Evolutionary conservation across 2,888 invertebrate genomes (phyloP).

Genomic region (Anodontia alba): DNA sequence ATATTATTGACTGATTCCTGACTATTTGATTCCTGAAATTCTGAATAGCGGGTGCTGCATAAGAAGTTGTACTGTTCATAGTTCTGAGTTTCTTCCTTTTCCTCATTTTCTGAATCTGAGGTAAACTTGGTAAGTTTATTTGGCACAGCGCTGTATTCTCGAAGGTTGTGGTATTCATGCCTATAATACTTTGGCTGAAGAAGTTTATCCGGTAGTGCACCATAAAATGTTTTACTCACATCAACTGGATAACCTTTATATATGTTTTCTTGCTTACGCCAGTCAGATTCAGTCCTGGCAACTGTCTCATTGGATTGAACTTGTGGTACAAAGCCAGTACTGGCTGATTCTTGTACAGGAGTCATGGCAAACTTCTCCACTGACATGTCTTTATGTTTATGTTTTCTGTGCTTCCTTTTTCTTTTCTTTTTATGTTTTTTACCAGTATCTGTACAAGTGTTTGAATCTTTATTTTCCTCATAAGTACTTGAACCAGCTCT

Average conservation of each 20-base stretch:
- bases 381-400: neutral
- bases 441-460: neutral
- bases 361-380: neutral
- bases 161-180: slow-evolving; percentile 49
- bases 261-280: neutral
- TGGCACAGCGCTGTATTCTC: slow-evolving; percentile 36
- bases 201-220: slow-evolving; percentile 53
- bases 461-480: neutral
- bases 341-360: neutral
- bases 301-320: neutral
- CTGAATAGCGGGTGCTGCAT: slow-evolving; percentile 31
- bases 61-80: slow-evolving; percentile 57
- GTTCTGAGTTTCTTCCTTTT: slow-evolving; percentile 22
- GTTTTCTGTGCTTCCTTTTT: neutral
- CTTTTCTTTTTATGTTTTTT: neutral
- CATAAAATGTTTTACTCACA: slow-evolving; percentile 38
- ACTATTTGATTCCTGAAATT: neutral
- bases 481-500: neutral
- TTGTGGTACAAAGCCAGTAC: neutral
- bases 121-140: slow-evolving; percentile 48
- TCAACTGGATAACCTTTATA: slow-evolving; percentile 37
- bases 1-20: neutral
- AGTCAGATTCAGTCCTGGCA: neutral
- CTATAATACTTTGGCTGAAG: slow-evolving; percentile 46
- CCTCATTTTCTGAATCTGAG: slow-evolving; percentile 46